Evolutionary conservation across 2,797 vertebrate genomes (phyloP).

Genomic region (Capromys pilorides): DNA sequence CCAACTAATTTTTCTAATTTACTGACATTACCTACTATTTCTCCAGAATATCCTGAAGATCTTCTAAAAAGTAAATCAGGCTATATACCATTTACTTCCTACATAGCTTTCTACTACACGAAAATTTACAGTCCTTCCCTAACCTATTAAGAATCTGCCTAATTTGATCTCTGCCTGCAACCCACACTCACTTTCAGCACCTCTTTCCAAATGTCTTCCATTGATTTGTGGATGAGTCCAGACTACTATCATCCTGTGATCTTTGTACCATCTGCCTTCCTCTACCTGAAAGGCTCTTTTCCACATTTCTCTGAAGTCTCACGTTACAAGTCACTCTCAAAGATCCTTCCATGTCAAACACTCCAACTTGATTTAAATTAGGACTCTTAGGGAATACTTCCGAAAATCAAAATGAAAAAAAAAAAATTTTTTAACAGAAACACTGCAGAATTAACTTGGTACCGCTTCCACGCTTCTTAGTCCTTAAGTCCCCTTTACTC

Average conservation of each 20-base stretch:
- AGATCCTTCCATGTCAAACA: background rate
- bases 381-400: background rate
- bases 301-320: background rate
- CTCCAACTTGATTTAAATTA: background rate
- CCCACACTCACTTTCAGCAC: background rate
- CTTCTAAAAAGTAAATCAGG: conserved; percentile 16
- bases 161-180: background rate
- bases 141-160: background rate
- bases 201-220: background rate
- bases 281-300: background rate
- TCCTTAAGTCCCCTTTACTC: background rate
- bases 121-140: background rate
- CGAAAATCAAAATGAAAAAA: background rate
- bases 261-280: background rate
- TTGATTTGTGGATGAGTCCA: background rate
- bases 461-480: background rate
- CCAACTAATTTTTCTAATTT: background rate
- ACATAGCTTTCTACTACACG: background rate
- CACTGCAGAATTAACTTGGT: background rate
- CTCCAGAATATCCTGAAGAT: background rate
- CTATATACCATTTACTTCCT: background rate
- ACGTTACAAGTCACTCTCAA: background rate
- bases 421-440: background rate
- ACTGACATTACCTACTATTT: background rate
- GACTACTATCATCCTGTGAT: background rate